Evolutionary conservation across 2,113 vertebrate genomes (phyloP).

Genomic region (Crotalus tigris): DNA sequence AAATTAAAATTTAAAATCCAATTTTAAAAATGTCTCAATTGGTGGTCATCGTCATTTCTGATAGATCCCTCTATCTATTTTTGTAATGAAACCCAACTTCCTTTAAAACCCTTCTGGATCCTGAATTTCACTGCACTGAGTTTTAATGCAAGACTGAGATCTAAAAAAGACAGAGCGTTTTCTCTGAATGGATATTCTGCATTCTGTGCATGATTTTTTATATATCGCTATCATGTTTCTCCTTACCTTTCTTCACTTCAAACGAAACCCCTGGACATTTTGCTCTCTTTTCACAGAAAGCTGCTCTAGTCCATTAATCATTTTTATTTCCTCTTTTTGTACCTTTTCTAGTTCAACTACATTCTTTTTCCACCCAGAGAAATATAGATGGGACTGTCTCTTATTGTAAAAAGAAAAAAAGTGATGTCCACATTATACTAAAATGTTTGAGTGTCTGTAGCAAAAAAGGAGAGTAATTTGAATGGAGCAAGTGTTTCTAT

Average conservation of each 20-base stretch:
- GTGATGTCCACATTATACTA: not conserved
- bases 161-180: not conserved
- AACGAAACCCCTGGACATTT: not conserved
- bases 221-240: not conserved
- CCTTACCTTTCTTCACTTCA: not conserved
- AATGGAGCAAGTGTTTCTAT: not conserved
- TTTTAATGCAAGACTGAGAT: not conserved
- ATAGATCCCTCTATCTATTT: not conserved
- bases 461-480: not conserved
- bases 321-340: not conserved
- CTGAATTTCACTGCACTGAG: not conserved
- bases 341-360: not conserved
- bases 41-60: not conserved
- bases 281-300: not conserved
- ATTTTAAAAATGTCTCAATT: not conserved
- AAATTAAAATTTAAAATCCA: not conserved
- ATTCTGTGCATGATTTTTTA: not conserved
- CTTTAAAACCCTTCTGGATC: not conserved
- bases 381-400: not conserved
- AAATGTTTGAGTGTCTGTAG: not conserved
- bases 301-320: not conserved
- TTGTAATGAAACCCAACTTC: not conserved
- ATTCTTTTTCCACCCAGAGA: not conserved
- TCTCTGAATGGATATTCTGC: not conserved
- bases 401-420: not conserved